Percentiles rank a stretch among this genome's conserved stretches.
Evolutionary conservation across 2,113 vertebrate genomes (phyloP).

Genomic region (Rhinogobius similis): DNA sequence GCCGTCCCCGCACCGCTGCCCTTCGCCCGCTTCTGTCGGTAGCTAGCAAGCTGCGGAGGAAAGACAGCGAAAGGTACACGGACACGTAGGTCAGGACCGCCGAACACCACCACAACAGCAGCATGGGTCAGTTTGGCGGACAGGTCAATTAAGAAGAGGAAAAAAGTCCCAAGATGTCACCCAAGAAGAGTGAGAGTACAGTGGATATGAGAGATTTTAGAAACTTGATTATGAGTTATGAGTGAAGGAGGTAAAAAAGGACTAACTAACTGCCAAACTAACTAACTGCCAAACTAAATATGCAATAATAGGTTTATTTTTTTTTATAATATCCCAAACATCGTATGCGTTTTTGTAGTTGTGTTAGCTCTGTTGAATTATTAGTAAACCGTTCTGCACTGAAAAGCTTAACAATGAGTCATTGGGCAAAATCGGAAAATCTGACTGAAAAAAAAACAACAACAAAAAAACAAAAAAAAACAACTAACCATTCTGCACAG

Average conservation of each 20-base stretch:
- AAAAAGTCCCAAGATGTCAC: neutral
- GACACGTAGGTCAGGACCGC: slow-evolving; percentile 75
- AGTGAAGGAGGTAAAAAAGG: no score
- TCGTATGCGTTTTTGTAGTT: no score
- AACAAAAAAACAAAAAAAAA: no score
- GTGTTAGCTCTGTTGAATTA: neutral
- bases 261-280: no score
- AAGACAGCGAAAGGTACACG: slow-evolving; percentile 75
- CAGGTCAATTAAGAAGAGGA: slow-evolving; percentile 2
- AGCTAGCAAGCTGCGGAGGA: slow-evolving; percentile 80
- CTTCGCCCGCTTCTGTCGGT: slow-evolving; percentile 78
- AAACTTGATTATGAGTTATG: no score
- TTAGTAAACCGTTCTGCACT: neutral
- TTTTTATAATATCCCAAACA: no score
- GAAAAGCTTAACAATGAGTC: no score
- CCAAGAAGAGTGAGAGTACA: neutral
- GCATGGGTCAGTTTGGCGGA: slow-evolving; percentile 50
- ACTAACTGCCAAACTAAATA: no score
- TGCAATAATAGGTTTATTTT: no score
- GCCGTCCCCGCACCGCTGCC: slow-evolving; percentile 61
- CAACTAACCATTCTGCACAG: no score
- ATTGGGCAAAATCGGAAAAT: no score
- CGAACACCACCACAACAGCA: slow-evolving; percentile 76
- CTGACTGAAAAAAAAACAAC: no score
- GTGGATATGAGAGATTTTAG: neutral